Evolutionary conservation across 2,797 vertebrate genomes (phyloP).

Genomic region (Gouania willdenowi): DNA sequence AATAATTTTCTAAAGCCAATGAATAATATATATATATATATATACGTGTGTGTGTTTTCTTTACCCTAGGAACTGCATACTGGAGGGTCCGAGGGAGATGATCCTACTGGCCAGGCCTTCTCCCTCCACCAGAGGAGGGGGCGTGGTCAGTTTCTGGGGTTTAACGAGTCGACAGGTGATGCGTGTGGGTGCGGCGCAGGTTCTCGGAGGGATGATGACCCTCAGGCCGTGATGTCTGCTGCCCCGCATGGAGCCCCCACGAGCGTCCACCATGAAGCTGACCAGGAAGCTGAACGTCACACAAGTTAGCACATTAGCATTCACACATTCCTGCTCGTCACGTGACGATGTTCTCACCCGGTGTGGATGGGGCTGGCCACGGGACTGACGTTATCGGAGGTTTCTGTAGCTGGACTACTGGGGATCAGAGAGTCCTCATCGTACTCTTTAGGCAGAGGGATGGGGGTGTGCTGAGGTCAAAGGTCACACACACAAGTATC

Average conservation of each 20-base stretch:
- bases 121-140: constrained; percentile 90
- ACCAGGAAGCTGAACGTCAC: constrained; percentile 85
- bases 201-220: constrained; percentile 90
- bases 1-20: too few relatives aligned
- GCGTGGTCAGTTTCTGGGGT: constrained; percentile 89
- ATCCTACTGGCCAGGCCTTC: constrained; percentile 93
- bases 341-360: constrained; percentile 86
- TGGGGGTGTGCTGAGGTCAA: constrained; percentile 70
- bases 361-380: constrained; percentile 97
- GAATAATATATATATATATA: too few relatives aligned
- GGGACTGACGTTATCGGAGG: constrained; percentile 97
- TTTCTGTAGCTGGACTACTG: constrained; percentile 96
- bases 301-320: too few relatives aligned
- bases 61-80: constrained; percentile 95
- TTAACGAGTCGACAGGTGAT: constrained; percentile 97
- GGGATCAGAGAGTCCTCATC: constrained; percentile 96
- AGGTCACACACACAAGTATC: too few relatives aligned
- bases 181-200: constrained; percentile 89
- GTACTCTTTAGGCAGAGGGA: constrained; percentile 87
- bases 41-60: too few relatives aligned
- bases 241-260: constrained; percentile 94
- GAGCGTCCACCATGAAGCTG: constrained; percentile 98
- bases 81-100: constrained; percentile 90
- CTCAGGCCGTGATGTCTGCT: constrained; percentile 92
- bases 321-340: too few relatives aligned